phyloP scores from a whole-genome alignment of 2,888 invertebrate genomes.

The Scaeva pyrastri region DNA sequence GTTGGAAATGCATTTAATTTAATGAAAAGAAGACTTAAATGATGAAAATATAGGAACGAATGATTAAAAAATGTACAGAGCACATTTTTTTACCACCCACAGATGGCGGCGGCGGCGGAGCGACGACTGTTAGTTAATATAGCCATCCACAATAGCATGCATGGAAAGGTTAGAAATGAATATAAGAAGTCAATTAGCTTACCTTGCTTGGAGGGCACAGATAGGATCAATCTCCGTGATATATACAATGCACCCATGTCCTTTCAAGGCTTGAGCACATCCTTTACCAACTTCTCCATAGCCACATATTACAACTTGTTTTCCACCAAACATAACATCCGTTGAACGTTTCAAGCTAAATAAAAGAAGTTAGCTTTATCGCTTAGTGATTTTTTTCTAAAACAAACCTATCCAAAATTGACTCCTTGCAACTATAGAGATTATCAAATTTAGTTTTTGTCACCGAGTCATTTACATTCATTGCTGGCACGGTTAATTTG shows the following conservation, averaged over 20 bases:
- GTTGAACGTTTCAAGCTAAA: slow-evolving; percentile 84
- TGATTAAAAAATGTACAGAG: too few species aligned
- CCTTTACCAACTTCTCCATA: slow-evolving; percentile 99
- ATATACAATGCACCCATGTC: slow-evolving; percentile 94
- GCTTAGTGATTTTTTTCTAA: not conserved
- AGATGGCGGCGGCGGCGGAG: too few species aligned
- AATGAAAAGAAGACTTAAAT: too few species aligned
- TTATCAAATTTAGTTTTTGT: slow-evolving; percentile 99
- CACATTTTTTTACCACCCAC: too few species aligned
- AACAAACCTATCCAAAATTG: slow-evolving; percentile 91
- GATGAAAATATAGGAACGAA: too few species aligned
- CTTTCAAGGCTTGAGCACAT: slow-evolving; percentile 97
- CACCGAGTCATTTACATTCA: slow-evolving; percentile 99
- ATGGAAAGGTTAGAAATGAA: not conserved
- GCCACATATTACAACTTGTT: slow-evolving; percentile 97
- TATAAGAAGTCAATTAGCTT: slow-evolving; percentile 77
- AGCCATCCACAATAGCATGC: too few species aligned
- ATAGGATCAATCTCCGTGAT: slow-evolving; percentile 98
- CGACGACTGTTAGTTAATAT: too few species aligned
- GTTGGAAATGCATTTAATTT: not conserved
- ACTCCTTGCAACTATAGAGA: slow-evolving; percentile 97
- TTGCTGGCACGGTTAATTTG: slow-evolving; percentile 97
- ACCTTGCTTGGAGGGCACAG: slow-evolving; percentile 97
- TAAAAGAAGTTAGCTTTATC: slow-evolving; percentile 18
- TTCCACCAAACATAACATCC: slow-evolving; percentile 99